phyloP scores from a whole-genome alignment of 2,888 invertebrate genomes.

The Pristionchus mayeri region DNA sequence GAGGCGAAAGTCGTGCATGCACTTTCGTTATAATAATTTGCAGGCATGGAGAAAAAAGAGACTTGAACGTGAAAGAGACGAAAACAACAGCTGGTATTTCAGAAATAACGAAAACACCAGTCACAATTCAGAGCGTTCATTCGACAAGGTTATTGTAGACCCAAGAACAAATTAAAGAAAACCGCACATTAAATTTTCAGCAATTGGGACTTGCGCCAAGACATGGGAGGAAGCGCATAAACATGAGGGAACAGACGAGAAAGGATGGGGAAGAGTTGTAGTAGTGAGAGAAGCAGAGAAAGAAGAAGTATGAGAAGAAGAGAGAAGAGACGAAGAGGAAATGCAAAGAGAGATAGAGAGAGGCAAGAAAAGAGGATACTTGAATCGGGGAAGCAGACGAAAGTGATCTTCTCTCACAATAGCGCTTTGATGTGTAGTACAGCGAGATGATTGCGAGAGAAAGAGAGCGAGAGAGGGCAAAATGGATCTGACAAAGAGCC shows the following conservation, averaged over 20 bases:
- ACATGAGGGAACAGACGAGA: neutral
- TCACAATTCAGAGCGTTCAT: no score
- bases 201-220: no score
- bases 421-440: neutral
- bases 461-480: neutral
- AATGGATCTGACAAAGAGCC: neutral
- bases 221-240: slow-evolving; percentile 15
- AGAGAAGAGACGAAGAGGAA: neutral
- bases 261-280: neutral
- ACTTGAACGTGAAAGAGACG: no score
- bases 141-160: no score
- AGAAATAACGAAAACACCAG: no score
- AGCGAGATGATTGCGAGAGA: neutral
- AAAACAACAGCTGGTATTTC: no score
- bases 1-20: no score
- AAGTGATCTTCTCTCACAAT: neutral
- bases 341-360: neutral
- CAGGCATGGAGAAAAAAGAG: no score
- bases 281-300: neutral
- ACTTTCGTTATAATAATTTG: no score
- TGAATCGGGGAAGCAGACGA: slow-evolving; percentile 12
- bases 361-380: neutral
- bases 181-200: no score
- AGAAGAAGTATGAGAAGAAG: neutral
- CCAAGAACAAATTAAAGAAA: no score